Conservation (phyloP, 2,797 vertebrate genomes). For the Chrysocyon brachyurus region DNA sequence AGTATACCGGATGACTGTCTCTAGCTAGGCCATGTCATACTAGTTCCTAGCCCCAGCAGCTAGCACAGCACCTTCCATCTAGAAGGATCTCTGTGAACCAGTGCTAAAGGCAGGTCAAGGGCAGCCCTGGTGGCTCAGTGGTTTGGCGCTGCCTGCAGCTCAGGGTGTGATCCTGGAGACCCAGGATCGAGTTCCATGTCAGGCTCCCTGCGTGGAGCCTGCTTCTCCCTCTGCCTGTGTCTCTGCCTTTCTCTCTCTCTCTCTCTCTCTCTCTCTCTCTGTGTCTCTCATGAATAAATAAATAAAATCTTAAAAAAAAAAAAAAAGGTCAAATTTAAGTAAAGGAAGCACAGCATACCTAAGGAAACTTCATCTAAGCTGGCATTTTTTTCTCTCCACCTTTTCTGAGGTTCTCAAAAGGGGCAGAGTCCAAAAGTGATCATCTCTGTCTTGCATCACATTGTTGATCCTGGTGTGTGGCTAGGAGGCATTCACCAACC, state of each 20-base stretch:
- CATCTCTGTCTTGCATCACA: neutral
- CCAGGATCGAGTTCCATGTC: too few species aligned
- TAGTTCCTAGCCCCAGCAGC: neutral
- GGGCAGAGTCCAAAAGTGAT: neutral
- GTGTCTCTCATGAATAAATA: too few species aligned
- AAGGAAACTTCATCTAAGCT: neutral
- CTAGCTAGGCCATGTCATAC: neutral
- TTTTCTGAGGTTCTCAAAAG: constrained; percentile 51
- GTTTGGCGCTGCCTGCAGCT: too few species aligned
- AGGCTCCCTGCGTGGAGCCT: too few species aligned
- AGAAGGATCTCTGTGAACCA: neutral
- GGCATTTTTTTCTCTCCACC: neutral
- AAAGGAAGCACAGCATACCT: neutral
- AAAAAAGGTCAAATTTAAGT: constrained; percentile 27
- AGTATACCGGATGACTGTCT: neutral
- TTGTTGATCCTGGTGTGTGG: neutral
- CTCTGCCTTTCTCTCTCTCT: too few species aligned
- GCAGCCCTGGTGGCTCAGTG: too few species aligned
- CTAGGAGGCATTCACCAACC: neutral
- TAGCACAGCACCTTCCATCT: neutral
- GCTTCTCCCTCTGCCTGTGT: too few species aligned
- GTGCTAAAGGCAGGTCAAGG: neutral
- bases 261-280: too few species aligned
- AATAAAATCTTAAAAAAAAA: too few species aligned
- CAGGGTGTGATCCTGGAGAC: too few species aligned